Conservation (phyloP, 2,888 invertebrate species). For the Calameuta pallipes region DNA sequence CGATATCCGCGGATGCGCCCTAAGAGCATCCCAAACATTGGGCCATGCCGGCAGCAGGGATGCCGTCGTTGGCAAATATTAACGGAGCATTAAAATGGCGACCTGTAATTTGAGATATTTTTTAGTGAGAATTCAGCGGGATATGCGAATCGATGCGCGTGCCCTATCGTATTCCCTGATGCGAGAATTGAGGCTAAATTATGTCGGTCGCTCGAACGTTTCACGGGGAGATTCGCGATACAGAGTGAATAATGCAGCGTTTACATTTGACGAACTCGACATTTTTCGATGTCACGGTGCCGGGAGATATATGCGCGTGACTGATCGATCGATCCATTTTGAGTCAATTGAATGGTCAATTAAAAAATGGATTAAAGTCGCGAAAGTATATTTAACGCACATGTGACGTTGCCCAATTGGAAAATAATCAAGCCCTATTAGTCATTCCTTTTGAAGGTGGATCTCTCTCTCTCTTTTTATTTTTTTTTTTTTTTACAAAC, state of each 20-base stretch:
- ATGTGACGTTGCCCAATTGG: neutral
- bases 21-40: too few species aligned
- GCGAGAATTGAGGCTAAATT: conserved; percentile 50
- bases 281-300: too few species aligned
- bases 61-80: neutral
- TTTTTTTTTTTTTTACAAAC: neutral
- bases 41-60: neutral
- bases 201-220: conserved; percentile 29
- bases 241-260: conserved; percentile 39
- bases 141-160: conserved; percentile 28
- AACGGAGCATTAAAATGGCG: too few species aligned
- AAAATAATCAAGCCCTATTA: conserved; percentile 3
- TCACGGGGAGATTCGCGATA: conserved; percentile 36
- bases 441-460: neutral
- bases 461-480: neutral
- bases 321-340: too few species aligned
- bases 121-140: conserved; percentile 10
- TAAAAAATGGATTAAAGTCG: too few species aligned
- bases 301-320: too few species aligned
- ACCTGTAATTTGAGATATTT: neutral
- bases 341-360: too few species aligned
- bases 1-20: too few species aligned
- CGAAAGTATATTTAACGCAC: too few species aligned
- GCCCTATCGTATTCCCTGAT: conserved; percentile 43
- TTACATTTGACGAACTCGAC: neutral